These are phyloP conservation scores for Diarsia dahlii DNA, from an alignment of 2,888 invertebrate species.

Conservation along the genomic window DNA sequence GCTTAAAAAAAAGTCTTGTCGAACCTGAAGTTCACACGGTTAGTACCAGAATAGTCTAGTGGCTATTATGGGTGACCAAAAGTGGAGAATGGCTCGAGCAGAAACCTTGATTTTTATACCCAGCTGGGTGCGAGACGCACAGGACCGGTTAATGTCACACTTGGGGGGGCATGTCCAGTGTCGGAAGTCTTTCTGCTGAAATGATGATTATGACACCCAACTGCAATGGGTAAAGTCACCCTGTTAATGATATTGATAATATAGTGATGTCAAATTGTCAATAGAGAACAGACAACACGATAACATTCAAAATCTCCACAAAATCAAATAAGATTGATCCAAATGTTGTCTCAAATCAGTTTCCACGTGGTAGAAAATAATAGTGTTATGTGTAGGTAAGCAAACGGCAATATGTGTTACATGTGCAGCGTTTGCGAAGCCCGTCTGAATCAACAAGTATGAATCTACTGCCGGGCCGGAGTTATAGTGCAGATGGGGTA, in stretches of 20 bases:
- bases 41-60: no score
- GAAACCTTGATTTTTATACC: no score
- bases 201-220: no score
- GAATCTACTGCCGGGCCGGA: slow-evolving; percentile 63
- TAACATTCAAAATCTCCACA: neutral
- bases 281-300: neutral
- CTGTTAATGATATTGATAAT: neutral
- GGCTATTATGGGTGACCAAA: no score
- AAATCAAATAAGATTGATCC: neutral
- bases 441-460: slow-evolving; percentile 83
- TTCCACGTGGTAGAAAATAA: slow-evolving; percentile 52
- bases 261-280: no score
- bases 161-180: no score
- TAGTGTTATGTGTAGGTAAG: slow-evolving; percentile 49
- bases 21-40: no score
- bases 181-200: no score
- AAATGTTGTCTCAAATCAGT: slow-evolving; percentile 29
- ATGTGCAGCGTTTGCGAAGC: slow-evolving; percentile 71
- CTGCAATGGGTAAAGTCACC: neutral
- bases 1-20: no score
- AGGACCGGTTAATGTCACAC: no score
- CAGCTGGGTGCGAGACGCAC: no score
- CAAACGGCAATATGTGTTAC: slow-evolving; percentile 63
- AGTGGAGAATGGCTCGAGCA: no score
- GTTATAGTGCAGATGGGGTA: slow-evolving; percentile 26